Conservation (phyloP, 2,797 vertebrate genomes). For the Adelosebastes latens region DNA sequence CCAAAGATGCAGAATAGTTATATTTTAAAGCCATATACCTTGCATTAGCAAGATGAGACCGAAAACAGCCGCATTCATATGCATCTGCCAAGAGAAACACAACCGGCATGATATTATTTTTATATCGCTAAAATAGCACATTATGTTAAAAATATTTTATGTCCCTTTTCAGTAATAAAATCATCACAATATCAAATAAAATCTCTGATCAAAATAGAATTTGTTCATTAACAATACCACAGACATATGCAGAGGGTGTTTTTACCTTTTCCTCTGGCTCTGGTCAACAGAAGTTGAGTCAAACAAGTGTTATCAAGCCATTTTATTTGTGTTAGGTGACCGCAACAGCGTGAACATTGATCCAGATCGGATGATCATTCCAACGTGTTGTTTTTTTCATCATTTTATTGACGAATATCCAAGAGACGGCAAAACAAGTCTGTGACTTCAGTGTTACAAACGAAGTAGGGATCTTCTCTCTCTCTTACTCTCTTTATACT, state of each 20-base stretch:
- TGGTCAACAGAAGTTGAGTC: slow-evolving; percentile 55
- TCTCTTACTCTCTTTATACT: neutral
- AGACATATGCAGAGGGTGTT: neutral
- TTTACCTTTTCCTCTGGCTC: slow-evolving; percentile 63
- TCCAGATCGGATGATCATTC: slow-evolving; percentile 40
- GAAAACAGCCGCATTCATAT: slow-evolving; percentile 36
- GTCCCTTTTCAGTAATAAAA: neutral
- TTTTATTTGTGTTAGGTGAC: slow-evolving; percentile 67
- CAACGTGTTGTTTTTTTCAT: neutral
- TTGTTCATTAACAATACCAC: neutral
- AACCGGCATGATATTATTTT: neutral
- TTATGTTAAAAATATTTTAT: neutral
- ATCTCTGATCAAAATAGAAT: neutral
- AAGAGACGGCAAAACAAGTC: neutral
- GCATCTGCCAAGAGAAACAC: slow-evolving; percentile 53
- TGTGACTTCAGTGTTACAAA: neutral
- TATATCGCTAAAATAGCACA: neutral
- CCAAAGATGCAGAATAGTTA: neutral
- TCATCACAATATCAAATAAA: neutral
- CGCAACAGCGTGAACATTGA: slow-evolving; percentile 40
- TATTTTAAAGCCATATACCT: slow-evolving; percentile 58
- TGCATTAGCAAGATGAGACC: slow-evolving; percentile 65
- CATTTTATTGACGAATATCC: slow-evolving; percentile 6
- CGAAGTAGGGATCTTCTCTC: neutral
- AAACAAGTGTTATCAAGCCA: slow-evolving; percentile 41